Conservation (phyloP, 35 echinoderm and acorn worm species). For the Amphiura filiformis region DNA sequence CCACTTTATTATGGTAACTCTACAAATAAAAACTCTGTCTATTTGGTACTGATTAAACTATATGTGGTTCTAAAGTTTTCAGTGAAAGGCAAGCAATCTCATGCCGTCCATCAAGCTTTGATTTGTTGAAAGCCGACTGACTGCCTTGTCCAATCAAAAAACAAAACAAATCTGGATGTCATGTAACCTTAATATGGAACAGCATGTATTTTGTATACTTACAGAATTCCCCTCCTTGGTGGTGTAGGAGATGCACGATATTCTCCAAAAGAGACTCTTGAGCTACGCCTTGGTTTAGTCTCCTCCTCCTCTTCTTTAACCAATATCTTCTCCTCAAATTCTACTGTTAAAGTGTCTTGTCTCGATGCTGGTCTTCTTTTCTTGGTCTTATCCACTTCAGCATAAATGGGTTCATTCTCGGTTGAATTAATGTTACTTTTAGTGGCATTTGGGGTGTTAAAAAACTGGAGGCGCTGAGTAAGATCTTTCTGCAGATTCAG, state of each 20-base stretch:
- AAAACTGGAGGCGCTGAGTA: neutral
- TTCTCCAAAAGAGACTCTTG: slow-evolving; percentile 71
- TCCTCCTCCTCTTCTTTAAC: slow-evolving; percentile 46
- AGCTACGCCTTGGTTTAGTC: slow-evolving; percentile 19
- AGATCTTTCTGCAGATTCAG: neutral
- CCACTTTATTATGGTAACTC: too few species aligned
- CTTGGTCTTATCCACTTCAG: slow-evolving; percentile 45
- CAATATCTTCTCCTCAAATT: slow-evolving; percentile 16
- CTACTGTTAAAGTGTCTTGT: slow-evolving; percentile 7
- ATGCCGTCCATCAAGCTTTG: too few species aligned
- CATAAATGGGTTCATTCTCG: slow-evolving; percentile 60
- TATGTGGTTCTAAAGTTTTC: too few species aligned
- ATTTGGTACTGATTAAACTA: too few species aligned
- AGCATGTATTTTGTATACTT: slow-evolving; percentile 8
- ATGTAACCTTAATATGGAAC: too few species aligned
- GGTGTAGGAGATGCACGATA: slow-evolving; percentile 35
- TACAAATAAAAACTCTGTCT: too few species aligned
- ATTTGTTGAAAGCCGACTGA: too few species aligned
- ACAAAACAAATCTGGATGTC: too few species aligned
- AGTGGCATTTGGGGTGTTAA: neutral
- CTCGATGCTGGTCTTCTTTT: neutral
- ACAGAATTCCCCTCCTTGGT: slow-evolving; percentile 60
- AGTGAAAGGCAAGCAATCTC: too few species aligned
- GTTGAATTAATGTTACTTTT: neutral
- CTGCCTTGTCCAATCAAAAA: too few species aligned